Base-by-base conservation (phyloP, 1,140 invertebrate genomes). In the Calephelis nemesis region DNA sequence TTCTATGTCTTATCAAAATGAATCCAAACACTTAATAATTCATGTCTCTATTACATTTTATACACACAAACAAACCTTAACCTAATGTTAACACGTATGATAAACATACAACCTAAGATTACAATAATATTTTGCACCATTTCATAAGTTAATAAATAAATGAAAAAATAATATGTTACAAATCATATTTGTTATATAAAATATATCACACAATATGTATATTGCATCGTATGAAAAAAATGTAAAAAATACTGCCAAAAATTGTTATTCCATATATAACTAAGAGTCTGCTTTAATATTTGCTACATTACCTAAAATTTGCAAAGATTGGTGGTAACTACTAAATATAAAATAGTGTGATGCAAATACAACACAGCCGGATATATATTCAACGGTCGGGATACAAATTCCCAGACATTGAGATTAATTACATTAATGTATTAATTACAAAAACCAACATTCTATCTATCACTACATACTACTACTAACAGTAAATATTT, bases 401-500 rank as follows among this genome's bases (percentile, higher is more conserved):
- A 70, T 58, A 52, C 54, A 13, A 47, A 69, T 69, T 67, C 60
- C 63, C 62, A 62, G 60, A 13, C 54, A 68, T 70, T 76, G 70
- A 81, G 54, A 78, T 77, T 68, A 72, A 65, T 74, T 71, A 62
- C 50, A 75, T 47, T 47, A 30, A 1, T 30, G 30, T 30, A 77
- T 76, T 68, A 30, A 76, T 76, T 75, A 77, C 72, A 76, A 76
- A 77, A 76, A 69, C 63, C 65, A 74, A 77, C 74, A 74, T 45
- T 9, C 73, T 74, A 74, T 74, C 73, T 63, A 77, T 68, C 45
- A 70, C 67, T 83, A 80, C 75, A 65, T 74, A 76, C 67, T 81
- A 79, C 84, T 86, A 88, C 81, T 83, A 80, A 81, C 86, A 82
- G 83, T 76, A 82, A 82, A 85, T 88, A 85, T 90, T 88, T 88